Evolutionary conservation across 2,797 vertebrate species (phyloP).

Genomic region (Streptopelia turtur): DNA sequence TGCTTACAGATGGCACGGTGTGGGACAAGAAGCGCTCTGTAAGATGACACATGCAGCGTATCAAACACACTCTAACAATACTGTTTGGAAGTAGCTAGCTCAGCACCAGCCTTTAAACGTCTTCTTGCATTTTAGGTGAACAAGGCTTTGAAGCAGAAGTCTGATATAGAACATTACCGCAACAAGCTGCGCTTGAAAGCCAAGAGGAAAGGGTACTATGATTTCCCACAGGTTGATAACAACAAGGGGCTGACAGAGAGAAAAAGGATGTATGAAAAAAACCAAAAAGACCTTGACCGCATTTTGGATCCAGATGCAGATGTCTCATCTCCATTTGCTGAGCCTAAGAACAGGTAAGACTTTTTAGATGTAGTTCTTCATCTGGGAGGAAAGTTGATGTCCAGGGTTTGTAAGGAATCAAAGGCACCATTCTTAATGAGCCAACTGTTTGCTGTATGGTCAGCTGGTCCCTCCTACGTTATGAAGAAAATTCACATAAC

Average conservation of each 20-base stretch:
- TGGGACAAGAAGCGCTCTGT: not conserved
- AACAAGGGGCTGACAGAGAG: slow-evolving; percentile 81
- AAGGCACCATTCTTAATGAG: not conserved
- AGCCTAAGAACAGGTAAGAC: slow-evolving; percentile 90
- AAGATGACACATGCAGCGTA: not conserved
- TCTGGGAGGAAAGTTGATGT: not conserved
- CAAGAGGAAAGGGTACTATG: slow-evolving; percentile 96
- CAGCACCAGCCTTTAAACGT: not conserved
- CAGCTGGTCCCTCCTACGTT: not conserved
- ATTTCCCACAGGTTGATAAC: slow-evolving; percentile 86
- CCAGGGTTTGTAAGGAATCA: not conserved
- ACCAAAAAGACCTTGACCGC: slow-evolving; percentile 84
- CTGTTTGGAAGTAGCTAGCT: slow-evolving; percentile 2
- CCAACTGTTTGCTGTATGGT: not conserved
- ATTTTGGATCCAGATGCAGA: slow-evolving; percentile 88
- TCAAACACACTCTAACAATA: not conserved
- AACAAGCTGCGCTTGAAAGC: slow-evolving; percentile 98
- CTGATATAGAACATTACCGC: slow-evolving; percentile 97
- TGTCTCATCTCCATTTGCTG: slow-evolving; percentile 88
- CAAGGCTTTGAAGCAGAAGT: slow-evolving; percentile 97
- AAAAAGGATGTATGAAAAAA: slow-evolving; percentile 84
- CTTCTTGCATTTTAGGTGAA: slow-evolving; percentile 85
- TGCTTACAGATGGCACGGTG: slow-evolving; percentile 39
- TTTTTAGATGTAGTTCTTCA: not conserved
- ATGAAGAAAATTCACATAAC: not conserved